Evolutionary conservation across 2,797 vertebrate species (phyloP).

Genomic region (Siniperca scherzeri): DNA sequence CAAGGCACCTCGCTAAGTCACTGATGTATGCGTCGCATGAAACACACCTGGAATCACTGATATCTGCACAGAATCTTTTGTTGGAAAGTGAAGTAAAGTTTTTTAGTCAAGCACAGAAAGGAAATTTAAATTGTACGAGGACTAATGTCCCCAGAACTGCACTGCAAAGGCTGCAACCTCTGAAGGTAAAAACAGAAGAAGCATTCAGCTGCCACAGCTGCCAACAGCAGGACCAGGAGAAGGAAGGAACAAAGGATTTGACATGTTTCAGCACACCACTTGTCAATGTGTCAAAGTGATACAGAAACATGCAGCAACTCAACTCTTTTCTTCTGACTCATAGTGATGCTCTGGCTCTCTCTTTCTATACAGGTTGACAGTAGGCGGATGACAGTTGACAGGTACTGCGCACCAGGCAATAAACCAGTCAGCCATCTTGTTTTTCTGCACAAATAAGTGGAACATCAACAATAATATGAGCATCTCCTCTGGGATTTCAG

Average conservation of each 20-base stretch:
- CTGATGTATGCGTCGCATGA: conserved; percentile 10
- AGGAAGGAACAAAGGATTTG: conserved; percentile 49
- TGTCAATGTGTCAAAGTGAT: conserved; percentile 64
- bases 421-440: conserved; percentile 17
- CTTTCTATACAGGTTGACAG: conserved; percentile 23
- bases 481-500: conserved; percentile 18
- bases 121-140: neutral
- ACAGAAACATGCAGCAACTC: conserved; percentile 41
- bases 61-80: neutral
- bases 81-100: neutral
- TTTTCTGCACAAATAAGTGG: conserved; percentile 36
- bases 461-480: conserved; percentile 22
- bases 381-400: conserved; percentile 34
- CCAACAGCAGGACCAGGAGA: conserved; percentile 37
- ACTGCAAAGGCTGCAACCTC: conserved; percentile 30
- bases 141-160: neutral
- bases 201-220: conserved; percentile 52
- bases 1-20: neutral
- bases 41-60: neutral
- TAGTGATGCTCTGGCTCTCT: conserved; percentile 12
- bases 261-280: conserved; percentile 54
- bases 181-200: conserved; percentile 30
- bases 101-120: neutral
- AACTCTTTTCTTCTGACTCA: conserved; percentile 44
- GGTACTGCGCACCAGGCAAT: conserved; percentile 15